Evolutionary conservation across 2,888 invertebrate species (phyloP).

Genomic region (Apamea sordens): DNA sequence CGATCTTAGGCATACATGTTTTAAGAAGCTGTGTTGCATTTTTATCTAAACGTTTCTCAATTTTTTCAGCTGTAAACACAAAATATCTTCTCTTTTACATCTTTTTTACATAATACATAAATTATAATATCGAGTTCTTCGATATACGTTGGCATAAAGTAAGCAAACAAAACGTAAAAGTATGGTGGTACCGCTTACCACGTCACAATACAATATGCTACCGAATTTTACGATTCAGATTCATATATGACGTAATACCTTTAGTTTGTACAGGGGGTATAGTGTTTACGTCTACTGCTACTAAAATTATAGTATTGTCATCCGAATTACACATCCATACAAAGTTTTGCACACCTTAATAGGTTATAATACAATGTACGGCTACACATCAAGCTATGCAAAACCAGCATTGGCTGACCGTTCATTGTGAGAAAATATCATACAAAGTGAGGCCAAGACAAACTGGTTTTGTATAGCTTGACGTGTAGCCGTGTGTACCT

Average conservation of each 20-base stretch:
- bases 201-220: conserved; percentile 12
- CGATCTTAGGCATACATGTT: not conserved
- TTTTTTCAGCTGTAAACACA: conserved; percentile 4
- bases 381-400: too few relatives aligned
- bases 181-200: not conserved
- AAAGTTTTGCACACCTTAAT: not conserved
- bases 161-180: conserved; percentile 29
- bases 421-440: too few relatives aligned
- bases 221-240: conserved; percentile 32
- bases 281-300: not conserved
- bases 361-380: too few relatives aligned
- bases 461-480: too few relatives aligned
- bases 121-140: conserved; percentile 37
- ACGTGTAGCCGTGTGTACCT: too few relatives aligned
- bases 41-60: not conserved
- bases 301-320: not conserved
- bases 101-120: conserved; percentile 25
- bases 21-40: not conserved
- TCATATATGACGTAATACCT: conserved; percentile 11
- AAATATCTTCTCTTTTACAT: conserved; percentile 16
- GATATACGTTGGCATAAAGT: not conserved
- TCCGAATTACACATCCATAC: not conserved
- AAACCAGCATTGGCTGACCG: too few relatives aligned
- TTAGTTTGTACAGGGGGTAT: not conserved
- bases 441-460: too few relatives aligned